A percentile compares a stretch with the other conserved stretches of the same genome.
phyloP scores from a whole-genome alignment of 2,888 invertebrate species.

The Noctua pronuba region DNA sequence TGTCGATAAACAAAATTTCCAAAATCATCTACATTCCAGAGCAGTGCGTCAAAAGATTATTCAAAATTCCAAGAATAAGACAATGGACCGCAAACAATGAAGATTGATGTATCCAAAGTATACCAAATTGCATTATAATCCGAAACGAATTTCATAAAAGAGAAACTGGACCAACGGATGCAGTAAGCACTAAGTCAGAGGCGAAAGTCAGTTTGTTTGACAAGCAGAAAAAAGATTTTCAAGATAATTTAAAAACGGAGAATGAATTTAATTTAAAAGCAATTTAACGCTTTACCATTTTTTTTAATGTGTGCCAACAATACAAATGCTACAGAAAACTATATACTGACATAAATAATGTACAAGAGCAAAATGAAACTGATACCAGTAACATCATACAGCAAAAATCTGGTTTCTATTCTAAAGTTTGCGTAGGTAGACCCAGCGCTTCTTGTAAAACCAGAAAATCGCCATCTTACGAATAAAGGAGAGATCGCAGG shows the following conservation, averaged over 20 bases:
- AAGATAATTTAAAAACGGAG: not conserved
- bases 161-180: conserved; percentile 33
- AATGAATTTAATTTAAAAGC: not conserved
- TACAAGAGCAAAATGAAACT: conserved; percentile 29
- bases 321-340: not conserved
- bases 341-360: not conserved
- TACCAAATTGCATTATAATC: conserved; percentile 50
- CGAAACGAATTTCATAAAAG: conserved; percentile 54
- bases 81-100: conserved; percentile 41
- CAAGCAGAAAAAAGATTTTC: not conserved
- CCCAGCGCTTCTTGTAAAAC: conserved; percentile 53
- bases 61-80: conserved; percentile 22
- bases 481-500: conserved; percentile 53
- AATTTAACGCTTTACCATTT: not conserved
- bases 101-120: conserved; percentile 54
- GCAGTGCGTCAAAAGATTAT: not conserved
- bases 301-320: not conserved
- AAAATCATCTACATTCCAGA: not conserved
- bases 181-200: conserved; percentile 20
- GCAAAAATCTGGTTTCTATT: conserved; percentile 59
- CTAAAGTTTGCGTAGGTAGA: conserved; percentile 60
- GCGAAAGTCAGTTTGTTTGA: conserved; percentile 9
- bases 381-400: conserved; percentile 53
- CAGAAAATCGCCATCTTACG: conserved; percentile 53
- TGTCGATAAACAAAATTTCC: not conserved